These are phyloP conservation scores for Aspiorhynchus laticeps DNA, from an alignment of 2,113 vertebrate species.

Conservation along the genomic window DNA sequence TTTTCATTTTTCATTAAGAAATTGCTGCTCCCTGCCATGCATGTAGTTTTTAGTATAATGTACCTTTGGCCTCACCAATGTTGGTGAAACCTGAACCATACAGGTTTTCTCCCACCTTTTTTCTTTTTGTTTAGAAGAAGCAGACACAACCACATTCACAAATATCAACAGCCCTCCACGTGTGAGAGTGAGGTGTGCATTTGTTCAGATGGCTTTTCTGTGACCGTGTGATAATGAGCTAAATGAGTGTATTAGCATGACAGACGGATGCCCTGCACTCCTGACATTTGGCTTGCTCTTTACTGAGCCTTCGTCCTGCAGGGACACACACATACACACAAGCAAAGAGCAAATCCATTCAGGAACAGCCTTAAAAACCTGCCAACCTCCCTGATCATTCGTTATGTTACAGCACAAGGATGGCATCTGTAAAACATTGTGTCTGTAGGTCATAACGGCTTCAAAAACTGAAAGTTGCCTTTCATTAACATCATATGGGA, in stretches of 20 bases:
- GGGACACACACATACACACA: conserved; percentile 25
- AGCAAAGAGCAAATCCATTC: conserved; percentile 17
- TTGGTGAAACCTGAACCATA: conserved; percentile 41
- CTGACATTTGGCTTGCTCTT: conserved; percentile 60
- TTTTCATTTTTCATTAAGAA: not conserved
- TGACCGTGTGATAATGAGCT: conserved; percentile 43
- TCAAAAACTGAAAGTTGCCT: not conserved
- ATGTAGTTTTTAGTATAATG: not conserved
- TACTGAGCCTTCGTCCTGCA: conserved; percentile 51
- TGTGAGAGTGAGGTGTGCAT: conserved; percentile 31
- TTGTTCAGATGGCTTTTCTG: conserved; percentile 32
- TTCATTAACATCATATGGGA: not conserved
- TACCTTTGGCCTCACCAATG: not conserved
- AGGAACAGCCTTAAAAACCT: not conserved
- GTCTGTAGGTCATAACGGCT: not conserved
- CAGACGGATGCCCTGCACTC: conserved; percentile 50
- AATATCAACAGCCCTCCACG: conserved; percentile 18
- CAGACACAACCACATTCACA: not conserved
- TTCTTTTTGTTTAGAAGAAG: not conserved
- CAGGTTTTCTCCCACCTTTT: not conserved
- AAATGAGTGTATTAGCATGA: conserved; percentile 50
- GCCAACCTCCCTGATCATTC: conserved; percentile 10
- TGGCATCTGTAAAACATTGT: conserved; percentile 14
- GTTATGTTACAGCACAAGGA: not conserved
- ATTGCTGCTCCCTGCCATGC: not conserved